Evolutionary conservation across 2,888 invertebrate species (phyloP).

Genomic region (Meghimatium bilineatum): DNA sequence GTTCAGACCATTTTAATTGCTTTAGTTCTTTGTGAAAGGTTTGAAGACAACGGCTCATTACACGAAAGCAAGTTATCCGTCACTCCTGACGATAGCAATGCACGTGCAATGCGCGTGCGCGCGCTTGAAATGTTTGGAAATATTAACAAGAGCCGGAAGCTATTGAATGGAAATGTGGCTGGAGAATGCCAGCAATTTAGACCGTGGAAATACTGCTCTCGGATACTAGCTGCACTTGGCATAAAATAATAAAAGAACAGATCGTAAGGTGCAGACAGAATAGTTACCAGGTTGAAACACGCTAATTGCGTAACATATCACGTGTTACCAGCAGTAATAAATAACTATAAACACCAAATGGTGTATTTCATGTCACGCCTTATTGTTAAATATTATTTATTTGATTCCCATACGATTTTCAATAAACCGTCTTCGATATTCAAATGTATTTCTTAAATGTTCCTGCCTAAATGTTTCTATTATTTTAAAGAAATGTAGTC

Average conservation of each 20-base stretch:
- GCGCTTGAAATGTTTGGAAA: slow-evolving; percentile 38
- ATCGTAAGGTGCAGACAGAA: background rate
- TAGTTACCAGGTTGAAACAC: slow-evolving; percentile 9
- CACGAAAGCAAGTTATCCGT: slow-evolving; percentile 38
- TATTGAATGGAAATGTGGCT: slow-evolving; percentile 19
- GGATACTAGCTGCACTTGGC: slow-evolving; percentile 18
- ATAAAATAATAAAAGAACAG: background rate
- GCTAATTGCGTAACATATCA: slow-evolving; percentile 38
- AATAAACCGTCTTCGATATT: background rate
- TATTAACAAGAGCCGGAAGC: slow-evolving; percentile 36
- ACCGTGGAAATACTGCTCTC: slow-evolving; percentile 16
- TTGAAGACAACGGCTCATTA: slow-evolving; percentile 33
- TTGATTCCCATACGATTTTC: background rate
- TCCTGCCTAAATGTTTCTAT: too few relatives aligned
- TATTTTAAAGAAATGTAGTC: too few relatives aligned
- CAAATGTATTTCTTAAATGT: background rate
- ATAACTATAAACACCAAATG: slow-evolving; percentile 8
- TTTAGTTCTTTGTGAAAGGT: slow-evolving; percentile 11
- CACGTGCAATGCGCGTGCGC: slow-evolving; percentile 37
- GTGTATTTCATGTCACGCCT: background rate
- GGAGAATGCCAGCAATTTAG: slow-evolving; percentile 18
- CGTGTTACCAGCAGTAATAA: background rate
- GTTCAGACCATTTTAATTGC: slow-evolving; percentile 26
- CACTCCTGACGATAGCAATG: slow-evolving; percentile 15
- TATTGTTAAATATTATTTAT: background rate